Conservation (phyloP, 2,888 invertebrate species). For the Apantesis nais region DNA sequence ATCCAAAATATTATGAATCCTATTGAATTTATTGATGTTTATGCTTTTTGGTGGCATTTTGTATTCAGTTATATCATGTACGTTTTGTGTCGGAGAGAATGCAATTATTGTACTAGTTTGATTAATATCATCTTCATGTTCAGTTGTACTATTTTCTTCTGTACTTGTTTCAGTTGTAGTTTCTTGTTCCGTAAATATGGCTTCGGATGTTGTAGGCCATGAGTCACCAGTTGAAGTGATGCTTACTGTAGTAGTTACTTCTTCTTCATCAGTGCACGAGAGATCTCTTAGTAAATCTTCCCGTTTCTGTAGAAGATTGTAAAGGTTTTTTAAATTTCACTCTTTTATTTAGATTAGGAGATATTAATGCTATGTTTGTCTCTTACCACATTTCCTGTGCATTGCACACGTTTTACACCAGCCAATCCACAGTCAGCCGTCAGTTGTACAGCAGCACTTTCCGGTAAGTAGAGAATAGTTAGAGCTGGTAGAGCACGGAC, state of each 20-base stretch:
- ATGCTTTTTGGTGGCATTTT: constrained; percentile 35
- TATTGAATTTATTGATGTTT: constrained; percentile 48
- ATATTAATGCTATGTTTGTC: no score
- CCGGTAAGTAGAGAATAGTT: constrained; percentile 91
- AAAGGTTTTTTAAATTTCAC: background rate
- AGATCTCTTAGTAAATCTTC: constrained; percentile 86
- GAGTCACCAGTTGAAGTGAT: constrained; percentile 54
- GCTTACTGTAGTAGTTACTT: constrained; percentile 60
- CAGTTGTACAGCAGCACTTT: constrained; percentile 90
- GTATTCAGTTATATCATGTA: constrained; percentile 31
- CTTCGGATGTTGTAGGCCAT: constrained; percentile 59
- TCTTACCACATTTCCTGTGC: constrained; percentile 90
- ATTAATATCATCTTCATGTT: constrained; percentile 61
- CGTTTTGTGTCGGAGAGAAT: constrained; percentile 46
- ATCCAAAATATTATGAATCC: constrained; percentile 42
- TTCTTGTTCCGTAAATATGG: constrained; percentile 62
- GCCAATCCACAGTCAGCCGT: constrained; percentile 91
- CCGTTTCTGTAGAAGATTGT: constrained; percentile 80
- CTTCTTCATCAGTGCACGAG: constrained; percentile 84
- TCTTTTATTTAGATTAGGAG: background rate
- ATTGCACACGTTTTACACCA: constrained; percentile 89
- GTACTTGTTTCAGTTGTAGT: constrained; percentile 59
- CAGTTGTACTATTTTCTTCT: constrained; percentile 63
- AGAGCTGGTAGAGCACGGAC: constrained; percentile 89
- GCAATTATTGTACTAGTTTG: constrained; percentile 52